Evolutionary conservation across 2,888 invertebrate species (phyloP).

Genomic region (Listrodromus nycthemerus): DNA sequence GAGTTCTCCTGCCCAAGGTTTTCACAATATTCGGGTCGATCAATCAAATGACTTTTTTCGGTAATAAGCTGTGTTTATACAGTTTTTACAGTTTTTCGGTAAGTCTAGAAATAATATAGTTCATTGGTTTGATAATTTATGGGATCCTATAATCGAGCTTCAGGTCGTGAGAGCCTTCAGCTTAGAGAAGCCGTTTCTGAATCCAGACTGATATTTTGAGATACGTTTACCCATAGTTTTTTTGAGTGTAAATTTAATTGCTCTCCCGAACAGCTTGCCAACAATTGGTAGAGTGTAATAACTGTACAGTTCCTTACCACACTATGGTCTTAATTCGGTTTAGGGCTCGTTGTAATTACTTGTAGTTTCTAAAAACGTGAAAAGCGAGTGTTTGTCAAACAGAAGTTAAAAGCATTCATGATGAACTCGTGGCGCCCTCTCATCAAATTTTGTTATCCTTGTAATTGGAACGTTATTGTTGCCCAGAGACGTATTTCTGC

Average conservation of each 20-base stretch:
- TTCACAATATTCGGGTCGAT: too few relatives aligned
- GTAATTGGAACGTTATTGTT: conserved; percentile 24
- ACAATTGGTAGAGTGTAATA: conserved; percentile 26
- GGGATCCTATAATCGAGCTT: conserved; percentile 40
- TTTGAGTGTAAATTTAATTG: conserved; percentile 23
- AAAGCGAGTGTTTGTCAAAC: background rate
- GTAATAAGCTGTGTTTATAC: too few relatives aligned
- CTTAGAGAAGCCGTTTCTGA: conserved; percentile 27
- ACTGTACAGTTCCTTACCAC: conserved; percentile 42
- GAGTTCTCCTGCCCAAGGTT: too few relatives aligned
- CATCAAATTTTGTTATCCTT: conserved; percentile 21
- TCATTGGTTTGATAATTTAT: conserved; percentile 40
- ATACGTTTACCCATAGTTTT: background rate
- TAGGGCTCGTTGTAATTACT: background rate
- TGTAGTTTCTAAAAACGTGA: background rate
- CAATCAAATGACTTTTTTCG: too few relatives aligned
- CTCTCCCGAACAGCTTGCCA: conserved; percentile 44
- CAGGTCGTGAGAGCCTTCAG: conserved; percentile 30
- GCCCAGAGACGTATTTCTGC: conserved; percentile 17
- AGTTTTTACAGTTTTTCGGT: too few relatives aligned
- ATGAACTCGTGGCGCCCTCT: conserved; percentile 3
- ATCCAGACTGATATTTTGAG: conserved; percentile 16
- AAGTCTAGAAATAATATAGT: conserved; percentile 69
- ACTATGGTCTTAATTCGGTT: conserved; percentile 28
- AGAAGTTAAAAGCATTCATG: conserved; percentile 5